phyloP scores from a whole-genome alignment of 2,888 invertebrate genomes.

The Pachycephus smyrnensis region DNA sequence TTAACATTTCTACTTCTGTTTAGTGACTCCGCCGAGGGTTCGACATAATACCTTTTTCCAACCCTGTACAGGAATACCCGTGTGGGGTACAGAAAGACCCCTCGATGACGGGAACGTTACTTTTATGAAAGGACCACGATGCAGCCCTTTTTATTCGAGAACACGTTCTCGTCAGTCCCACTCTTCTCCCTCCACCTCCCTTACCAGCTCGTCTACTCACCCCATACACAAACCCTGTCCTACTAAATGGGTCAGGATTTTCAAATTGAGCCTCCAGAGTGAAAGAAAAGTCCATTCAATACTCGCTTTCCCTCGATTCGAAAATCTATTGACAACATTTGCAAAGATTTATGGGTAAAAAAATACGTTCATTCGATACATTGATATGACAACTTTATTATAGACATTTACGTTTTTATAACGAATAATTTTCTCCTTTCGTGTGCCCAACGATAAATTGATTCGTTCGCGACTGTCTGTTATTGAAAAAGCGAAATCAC shows the following conservation, averaged over 20 bases:
- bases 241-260: not conserved
- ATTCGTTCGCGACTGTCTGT: not conserved
- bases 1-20: constrained; percentile 17
- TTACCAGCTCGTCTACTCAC: not conserved
- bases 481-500: not conserved
- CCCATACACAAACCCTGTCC: not conserved
- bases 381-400: not conserved
- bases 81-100: not conserved
- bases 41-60: constrained; percentile 41
- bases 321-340: not conserved
- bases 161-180: constrained; percentile 15
- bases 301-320: not conserved
- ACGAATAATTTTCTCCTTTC: not conserved
- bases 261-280: not conserved
- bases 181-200: constrained; percentile 17
- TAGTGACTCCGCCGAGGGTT: constrained; percentile 40
- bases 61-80: not conserved
- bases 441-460: not conserved
- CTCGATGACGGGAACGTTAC: constrained; percentile 4
- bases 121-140: constrained; percentile 4
- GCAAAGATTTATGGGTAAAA: not conserved
- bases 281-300: not conserved
- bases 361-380: not conserved
- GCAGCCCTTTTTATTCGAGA: constrained; percentile 4
- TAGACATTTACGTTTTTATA: not conserved